Base-by-base conservation (phyloP, 37 sponge, comb jelly and placozoan species). In the Spongilla lacustris region DNA sequence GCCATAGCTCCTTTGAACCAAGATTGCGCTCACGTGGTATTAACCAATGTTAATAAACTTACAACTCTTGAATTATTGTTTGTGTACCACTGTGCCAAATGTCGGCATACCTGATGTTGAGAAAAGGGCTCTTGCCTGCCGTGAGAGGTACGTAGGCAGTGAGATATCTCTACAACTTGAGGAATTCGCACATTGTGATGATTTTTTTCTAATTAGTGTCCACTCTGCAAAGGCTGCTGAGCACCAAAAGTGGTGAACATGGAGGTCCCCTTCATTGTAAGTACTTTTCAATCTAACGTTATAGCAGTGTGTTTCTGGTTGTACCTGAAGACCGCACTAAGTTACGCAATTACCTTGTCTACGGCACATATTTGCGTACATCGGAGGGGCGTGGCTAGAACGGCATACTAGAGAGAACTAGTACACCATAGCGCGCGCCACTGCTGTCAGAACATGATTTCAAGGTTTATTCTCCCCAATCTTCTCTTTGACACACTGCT, bases 1-100 rank as follows among this genome's bases (percentile, higher is more conserved):
- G 73, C 73, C 73, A 72, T 72, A 72, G 58, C 58, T 58, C 58
- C 58, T 58, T 58, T 58, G 58, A 58, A 58, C 58, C 19, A 1
- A 58, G 21, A 6, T 19, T 58, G 58, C 21, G 58, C 19, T 58
- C 58, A 58, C 58, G 58, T 58, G 58, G 58, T 58, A 58, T 58
- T 58, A 58, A 58, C 58, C 58, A 58, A 58, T 58, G n/a, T n/a
- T n/a, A 58, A 58, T 58, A 58, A 58, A 19, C n/a, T 58, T 58
- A 10, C 19, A 58, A 58, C 58, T 19, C 11, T 58, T 6, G 12
- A 17, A 58, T 58, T 19, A 10, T 19, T 58, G 11, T 14, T 19
- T 17, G 1, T 17, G 14, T 58, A 58, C 12, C 11, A 58, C 58
- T 19, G 58, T 58, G 19, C 58, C 58, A 58, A 58, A 58, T 58